Evolutionary conservation across 2,888 invertebrate species (phyloP), one percentile per base, ranked within the genome.

Genomic region (Mythimna pallens): DNA sequence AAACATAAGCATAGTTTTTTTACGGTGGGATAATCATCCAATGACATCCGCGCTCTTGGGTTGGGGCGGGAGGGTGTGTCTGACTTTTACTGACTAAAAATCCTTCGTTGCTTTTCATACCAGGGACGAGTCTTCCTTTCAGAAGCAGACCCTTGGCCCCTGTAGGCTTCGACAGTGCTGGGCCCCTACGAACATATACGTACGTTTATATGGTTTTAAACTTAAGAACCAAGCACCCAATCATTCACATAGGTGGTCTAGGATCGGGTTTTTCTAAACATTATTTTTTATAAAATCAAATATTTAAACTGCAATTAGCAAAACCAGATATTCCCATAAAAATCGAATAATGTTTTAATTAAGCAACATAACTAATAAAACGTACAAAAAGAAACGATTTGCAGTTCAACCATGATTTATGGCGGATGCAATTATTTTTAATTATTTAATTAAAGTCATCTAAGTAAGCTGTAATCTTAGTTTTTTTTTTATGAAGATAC

Each of bases 361-460:
- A 50, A 50, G 4, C n/a, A 22, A 25, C 12, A 63, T 58, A 62
- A 57, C 34, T 34, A 52, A 65, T 77, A 70, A 77, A 77, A 73
- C 3, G 3, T 36, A 14, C 2, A 57, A 62, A 40, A 62, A 50
- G 22, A 61, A 55, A 54, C 12, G 61, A 64, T 76, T 57, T 50
- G 25, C 25, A 52, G 14, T 67, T 75, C 22, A 20, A 52, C 10
- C 1, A 65, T 62, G 61, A 77, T 71, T 71, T 71, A 77, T 61
- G 17, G 47, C 40, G 50, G n/a, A 71, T 72, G 52, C 54, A 78
- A 72, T 72, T 6, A 77, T 54, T 9, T 10, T 8, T 78, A 72
- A 63, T 63, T 54, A 50, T 12, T 66, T 66, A 70, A 76, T 76
- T 17, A 40, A 17, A 40, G 22, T 14, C 22, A 14, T 61, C 40